Percentiles rank a stretch among this genome's conserved stretches.
Conservation (phyloP, 2,888 invertebrate genomes). For the Holacanthella duospinosa region DNA sequence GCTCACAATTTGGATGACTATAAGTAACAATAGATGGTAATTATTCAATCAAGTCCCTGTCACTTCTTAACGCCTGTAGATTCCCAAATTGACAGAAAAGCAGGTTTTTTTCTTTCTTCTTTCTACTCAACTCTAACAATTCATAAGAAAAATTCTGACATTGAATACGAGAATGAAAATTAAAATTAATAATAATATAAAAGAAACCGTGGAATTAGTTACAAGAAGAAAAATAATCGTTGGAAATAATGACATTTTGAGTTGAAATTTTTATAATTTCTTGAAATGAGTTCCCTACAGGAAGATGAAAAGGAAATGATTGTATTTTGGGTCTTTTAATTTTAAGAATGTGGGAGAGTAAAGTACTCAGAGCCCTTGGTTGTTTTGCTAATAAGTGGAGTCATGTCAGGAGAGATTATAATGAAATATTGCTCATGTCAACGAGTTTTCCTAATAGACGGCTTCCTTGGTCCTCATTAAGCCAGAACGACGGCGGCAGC, state of each 20-base stretch:
- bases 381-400: slow-evolving; percentile 12
- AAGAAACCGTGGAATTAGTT: too few species aligned
- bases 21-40: neutral
- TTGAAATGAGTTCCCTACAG: too few species aligned
- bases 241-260: too few species aligned
- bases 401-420: slow-evolving; percentile 22
- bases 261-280: too few species aligned
- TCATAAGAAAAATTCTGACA: too few species aligned
- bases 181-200: too few species aligned
- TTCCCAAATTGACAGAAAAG: too few species aligned
- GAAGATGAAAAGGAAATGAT: neutral
- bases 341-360: neutral
- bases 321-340: neutral
- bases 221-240: too few species aligned
- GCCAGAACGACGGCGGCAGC: neutral
- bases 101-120: too few species aligned
- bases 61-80: too few species aligned
- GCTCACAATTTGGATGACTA: neutral
- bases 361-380: neutral
- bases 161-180: too few species aligned
- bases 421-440: slow-evolving; percentile 25
- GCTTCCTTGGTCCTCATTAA: slow-evolving; percentile 12
- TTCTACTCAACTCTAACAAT: too few species aligned
- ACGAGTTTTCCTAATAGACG: slow-evolving; percentile 21
- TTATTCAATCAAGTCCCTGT: neutral